Evolutionary conservation across 2,888 invertebrate genomes (phyloP), one percentile per base, ranked within the genome.

Genomic region (Cerastis rubricosa): DNA sequence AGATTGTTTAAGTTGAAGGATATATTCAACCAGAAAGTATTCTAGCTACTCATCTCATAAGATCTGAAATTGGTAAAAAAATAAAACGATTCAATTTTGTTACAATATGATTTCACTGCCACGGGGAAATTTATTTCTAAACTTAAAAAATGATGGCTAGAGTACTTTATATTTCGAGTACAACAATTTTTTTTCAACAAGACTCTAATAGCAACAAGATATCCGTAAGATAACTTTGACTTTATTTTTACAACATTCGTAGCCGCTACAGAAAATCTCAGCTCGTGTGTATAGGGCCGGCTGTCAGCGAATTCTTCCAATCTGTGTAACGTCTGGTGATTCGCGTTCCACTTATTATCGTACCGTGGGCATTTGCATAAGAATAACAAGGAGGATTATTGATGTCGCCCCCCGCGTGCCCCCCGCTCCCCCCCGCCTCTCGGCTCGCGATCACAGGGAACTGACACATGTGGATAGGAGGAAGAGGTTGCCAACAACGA

Each of bases 311-410:
- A 93, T 95, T 95, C 94, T 95, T 95, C 95, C 96, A 96, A 95
- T 96, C 95, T 95, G 95, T 93, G 91, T 92, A 94, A 93, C 95
- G 95, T 95, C 95, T 95, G 94, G 94, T 95, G 94, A 95, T 95
- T 95, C 95, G 95, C 94, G 95, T 94, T 95, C 95, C 94, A 96
- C 96, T 96, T 96, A 96, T 96, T 96, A 96, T 94, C 94, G 95
- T 95, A 94, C 94, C 94, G 95, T 93, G 95, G 93, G 93, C 95
- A 96, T 96, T 96, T 95, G 96, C 96, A 96, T 96, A 96, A 96
- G 94, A 96, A 96, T 96, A 96, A 96, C 96, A 96, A 94, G 95
- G 96, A 95, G 96, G 96, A 95, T 96, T 96, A 96, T 96, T 96
- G 96, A 96, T 95, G 95, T 94, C 94, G 85, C 90, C 93, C 92